These are phyloP conservation scores for Chrysolina oricalcia DNA, from an alignment of 2,888 invertebrate species.

Conservation along the genomic window DNA sequence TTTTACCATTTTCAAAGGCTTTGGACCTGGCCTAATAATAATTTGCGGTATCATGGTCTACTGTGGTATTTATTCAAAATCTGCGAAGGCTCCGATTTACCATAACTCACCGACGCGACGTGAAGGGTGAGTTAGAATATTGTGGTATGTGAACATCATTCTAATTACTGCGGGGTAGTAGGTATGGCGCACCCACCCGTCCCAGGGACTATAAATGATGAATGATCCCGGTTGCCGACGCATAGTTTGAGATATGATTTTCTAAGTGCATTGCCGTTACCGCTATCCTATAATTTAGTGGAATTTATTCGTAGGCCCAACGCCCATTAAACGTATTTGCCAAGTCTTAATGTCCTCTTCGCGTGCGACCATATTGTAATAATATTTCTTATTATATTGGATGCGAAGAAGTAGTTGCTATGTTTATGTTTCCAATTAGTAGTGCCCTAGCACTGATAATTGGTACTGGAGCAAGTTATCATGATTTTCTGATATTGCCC, in stretches of 20 bases:
- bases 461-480: too few species aligned
- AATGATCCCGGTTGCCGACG: slow-evolving; percentile 31
- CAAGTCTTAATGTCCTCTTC: slow-evolving; percentile 56
- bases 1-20: too few species aligned
- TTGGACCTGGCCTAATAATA: too few species aligned
- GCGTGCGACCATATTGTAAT: slow-evolving; percentile 53
- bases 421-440: slow-evolving; percentile 44
- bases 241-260: slow-evolving; percentile 44
- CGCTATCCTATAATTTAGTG: slow-evolving; percentile 52
- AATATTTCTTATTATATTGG: slow-evolving; percentile 48
- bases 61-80: background rate
- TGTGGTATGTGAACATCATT: slow-evolving; percentile 17
- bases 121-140: slow-evolving; percentile 10
- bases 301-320: slow-evolving; percentile 48
- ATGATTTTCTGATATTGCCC: too few species aligned
- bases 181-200: slow-evolving; percentile 27
- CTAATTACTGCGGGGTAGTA: slow-evolving; percentile 9
- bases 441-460: background rate
- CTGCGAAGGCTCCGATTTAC: background rate
- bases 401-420: slow-evolving; percentile 28
- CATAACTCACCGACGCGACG: background rate
- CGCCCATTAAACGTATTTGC: slow-evolving; percentile 56
- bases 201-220: slow-evolving; percentile 33
- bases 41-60: background rate
- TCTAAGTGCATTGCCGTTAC: slow-evolving; percentile 42